Evolutionary conservation across 2,888 invertebrate genomes (phyloP).

Genomic region (Philereme transversata): DNA sequence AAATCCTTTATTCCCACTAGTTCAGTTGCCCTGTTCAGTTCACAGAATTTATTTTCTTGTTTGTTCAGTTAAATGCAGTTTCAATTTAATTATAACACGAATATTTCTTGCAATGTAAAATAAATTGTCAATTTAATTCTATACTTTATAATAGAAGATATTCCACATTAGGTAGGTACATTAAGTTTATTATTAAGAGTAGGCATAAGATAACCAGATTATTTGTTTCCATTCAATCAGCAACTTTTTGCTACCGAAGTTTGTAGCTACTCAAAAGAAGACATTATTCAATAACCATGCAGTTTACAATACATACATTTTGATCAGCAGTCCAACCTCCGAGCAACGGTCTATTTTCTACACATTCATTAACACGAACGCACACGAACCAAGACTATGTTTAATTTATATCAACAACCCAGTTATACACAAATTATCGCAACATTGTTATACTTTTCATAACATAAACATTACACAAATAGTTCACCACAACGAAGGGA

Average conservation of each 20-base stretch:
- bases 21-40: too few species aligned
- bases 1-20: too few species aligned
- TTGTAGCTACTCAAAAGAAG: background rate
- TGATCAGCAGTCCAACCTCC: slow-evolving; percentile 38
- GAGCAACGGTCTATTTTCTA: slow-evolving; percentile 42
- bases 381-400: slow-evolving; percentile 44
- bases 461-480: slow-evolving; percentile 57
- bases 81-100: too few species aligned
- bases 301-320: slow-evolving; percentile 45
- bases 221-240: too few species aligned
- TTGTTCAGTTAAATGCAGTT: too few species aligned
- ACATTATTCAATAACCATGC: background rate
- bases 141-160: too few species aligned
- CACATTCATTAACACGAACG: slow-evolving; percentile 45
- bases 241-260: background rate
- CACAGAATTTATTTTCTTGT: too few species aligned
- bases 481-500: slow-evolving; percentile 38
- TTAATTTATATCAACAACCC: slow-evolving; percentile 47
- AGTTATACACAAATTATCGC: slow-evolving; percentile 61
- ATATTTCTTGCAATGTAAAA: too few species aligned
- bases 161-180: too few species aligned
- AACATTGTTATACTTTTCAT: slow-evolving; percentile 59
- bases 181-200: too few species aligned
- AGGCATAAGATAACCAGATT: too few species aligned
- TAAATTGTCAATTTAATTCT: too few species aligned